Conservation (phyloP, 2,797 vertebrate genomes). For the Danio jaintianensis region DNA sequence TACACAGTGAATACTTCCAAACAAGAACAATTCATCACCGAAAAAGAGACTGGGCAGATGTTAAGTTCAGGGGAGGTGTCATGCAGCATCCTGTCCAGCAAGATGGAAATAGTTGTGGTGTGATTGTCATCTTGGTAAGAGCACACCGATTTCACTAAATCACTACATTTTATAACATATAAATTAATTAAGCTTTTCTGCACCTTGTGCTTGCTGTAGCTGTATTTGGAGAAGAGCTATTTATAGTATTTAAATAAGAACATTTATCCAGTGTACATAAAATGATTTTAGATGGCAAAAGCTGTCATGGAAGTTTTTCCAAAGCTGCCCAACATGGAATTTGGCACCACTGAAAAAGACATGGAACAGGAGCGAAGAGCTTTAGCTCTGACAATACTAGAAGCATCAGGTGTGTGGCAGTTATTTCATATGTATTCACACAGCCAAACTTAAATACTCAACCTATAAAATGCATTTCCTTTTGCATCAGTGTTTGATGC, state of each 20-base stretch:
- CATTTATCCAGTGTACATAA: too few species aligned
- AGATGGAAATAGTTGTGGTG: not conserved
- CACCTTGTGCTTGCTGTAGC: not conserved
- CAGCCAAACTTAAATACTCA: not conserved
- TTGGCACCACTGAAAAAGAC: not conserved
- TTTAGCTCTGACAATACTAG: not conserved
- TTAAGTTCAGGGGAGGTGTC: too few species aligned
- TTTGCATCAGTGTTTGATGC: conserved; percentile 7
- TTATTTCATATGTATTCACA: too few species aligned
- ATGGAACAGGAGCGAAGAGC: not conserved
- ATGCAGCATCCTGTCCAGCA: too few species aligned
- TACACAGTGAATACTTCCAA: too few species aligned
- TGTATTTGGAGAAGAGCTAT: not conserved
- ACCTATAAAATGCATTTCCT: not conserved
- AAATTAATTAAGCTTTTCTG: not conserved
- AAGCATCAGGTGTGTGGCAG: not conserved
- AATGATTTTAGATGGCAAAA: not conserved
- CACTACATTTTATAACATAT: not conserved
- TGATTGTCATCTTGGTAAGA: not conserved
- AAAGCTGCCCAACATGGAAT: not conserved
- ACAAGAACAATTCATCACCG: too few species aligned
- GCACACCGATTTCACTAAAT: not conserved
- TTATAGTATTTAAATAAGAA: not conserved
- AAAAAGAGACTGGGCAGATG: too few species aligned
- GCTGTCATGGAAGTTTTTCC: not conserved